Evolutionary conservation across 1,140 invertebrate species (phyloP), one percentile per base, ranked within the genome.

Genomic region (Geopemphigus sp.): DNA sequence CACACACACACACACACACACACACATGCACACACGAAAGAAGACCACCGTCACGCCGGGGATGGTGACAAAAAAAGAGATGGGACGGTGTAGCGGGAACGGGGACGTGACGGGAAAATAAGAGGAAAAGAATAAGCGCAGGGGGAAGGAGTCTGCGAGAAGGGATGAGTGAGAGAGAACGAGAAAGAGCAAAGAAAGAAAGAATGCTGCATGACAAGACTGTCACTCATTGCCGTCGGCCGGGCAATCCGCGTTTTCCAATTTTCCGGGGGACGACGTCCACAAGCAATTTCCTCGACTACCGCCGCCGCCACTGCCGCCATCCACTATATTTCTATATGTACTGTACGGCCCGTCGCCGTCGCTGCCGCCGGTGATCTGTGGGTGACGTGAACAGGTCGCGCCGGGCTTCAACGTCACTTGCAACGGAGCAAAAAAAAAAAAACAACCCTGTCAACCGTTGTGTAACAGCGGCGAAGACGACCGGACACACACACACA

Each of bases 231-330:
- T 61, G 57, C 74, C 39, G 74, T 63, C 54, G 74, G 57, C 74
- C 57, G 74, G 74, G 74, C 74, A 50, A 78, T 78, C 74, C 74
- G 56, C 56, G 74, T 78, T 78, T 78, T 78, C 74, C 74, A 78
- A 78, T 78, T 78, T 78, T 78, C 74, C 74, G 56, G 74, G 54
- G 74, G 74, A 78, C 74, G 74, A 78, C 74, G 74, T 78, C 74
- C 74, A 78, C 56, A 78, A 78, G 74, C 74, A 78, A 78, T 78
- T 78, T 78, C 74, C 74, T 78, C 74, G 57, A 63, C 74, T 47
- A 59, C 56, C 19, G 45, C 56, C 26, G 59, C 56, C 19, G 45
- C 56, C 26, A 39, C 45, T n/a, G 17, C 14, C 39, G 32, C 1
- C 72, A 29, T 66, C 19, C 29, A 24, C 64, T 14, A 22, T 14